These are phyloP conservation scores for Halcyon badia DNA, from an alignment of 2,797 vertebrate species.

Conservation along the genomic window DNA sequence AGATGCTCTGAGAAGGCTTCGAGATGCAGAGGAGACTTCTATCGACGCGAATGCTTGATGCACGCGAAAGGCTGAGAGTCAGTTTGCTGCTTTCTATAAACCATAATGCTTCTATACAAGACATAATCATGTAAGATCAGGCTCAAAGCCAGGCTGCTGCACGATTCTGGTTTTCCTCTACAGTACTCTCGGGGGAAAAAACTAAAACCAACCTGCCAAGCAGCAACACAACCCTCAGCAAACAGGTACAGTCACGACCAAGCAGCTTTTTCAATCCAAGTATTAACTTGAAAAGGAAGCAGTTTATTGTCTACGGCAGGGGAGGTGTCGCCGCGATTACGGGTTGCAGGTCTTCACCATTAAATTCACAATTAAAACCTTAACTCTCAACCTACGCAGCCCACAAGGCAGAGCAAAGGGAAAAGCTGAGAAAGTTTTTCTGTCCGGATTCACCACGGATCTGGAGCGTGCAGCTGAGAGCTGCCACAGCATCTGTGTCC, in stretches of 20 bases:
- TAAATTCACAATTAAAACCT: not conserved
- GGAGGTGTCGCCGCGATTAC: not conserved
- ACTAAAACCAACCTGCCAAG: not conserved
- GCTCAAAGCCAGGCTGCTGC: not conserved
- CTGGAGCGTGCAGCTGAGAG: not conserved
- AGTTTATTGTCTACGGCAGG: not conserved
- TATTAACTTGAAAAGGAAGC: not conserved
- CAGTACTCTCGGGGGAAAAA: fast-evolving
- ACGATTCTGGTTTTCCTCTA: not conserved
- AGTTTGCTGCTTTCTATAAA: not conserved
- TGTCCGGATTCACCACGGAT: not conserved
- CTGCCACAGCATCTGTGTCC: not conserved
- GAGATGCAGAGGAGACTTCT: not conserved
- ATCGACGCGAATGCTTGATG: not conserved
- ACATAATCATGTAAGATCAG: not conserved
- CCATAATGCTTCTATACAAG: not conserved
- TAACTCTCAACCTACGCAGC: not conserved
- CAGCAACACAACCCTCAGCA: not conserved
- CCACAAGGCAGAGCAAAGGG: not conserved
- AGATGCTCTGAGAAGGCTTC: not conserved
- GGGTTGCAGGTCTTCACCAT: not conserved
- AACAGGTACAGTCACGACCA: not conserved
- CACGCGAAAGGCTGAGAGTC: fast-evolving
- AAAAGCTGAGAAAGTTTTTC: not conserved
- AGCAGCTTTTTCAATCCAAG: not conserved